Percentiles rank a stretch among this genome's conserved stretches.
These are phyloP conservation scores for Brachionus koreanus DNA, from an alignment of 1,140 invertebrate species.

Conservation along the genomic window DNA sequence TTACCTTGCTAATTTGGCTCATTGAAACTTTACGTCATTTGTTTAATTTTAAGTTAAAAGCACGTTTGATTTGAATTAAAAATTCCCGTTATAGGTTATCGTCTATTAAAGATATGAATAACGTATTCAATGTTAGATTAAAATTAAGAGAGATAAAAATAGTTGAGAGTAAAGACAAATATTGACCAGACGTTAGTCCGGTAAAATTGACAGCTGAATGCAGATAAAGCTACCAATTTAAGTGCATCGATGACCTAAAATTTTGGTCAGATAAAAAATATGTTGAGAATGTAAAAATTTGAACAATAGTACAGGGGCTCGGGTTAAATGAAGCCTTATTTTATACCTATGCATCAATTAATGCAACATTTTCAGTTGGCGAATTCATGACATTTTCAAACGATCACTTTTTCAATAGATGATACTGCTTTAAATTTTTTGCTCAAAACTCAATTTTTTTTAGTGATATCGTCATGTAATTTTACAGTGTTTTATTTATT, in stretches of 20 bases:
- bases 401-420: neutral
- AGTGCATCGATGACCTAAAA: neutral
- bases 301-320: neutral
- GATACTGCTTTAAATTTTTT: neutral
- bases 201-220: slow-evolving; percentile 11
- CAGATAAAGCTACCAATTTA: neutral
- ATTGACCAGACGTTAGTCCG: neutral
- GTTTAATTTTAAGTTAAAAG: neutral
- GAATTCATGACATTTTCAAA: neutral
- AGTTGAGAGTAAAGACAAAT: neutral
- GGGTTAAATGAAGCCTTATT: neutral
- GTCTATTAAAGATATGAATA: neutral
- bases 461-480: neutral
- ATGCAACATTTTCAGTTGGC: neutral
- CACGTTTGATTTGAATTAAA: neutral
- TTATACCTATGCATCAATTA: neutral
- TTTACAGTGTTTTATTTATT: neutral
- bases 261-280: neutral
- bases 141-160: neutral
- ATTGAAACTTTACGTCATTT: neutral
- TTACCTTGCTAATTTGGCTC: neutral
- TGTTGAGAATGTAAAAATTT: neutral
- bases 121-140: neutral
- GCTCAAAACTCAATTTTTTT: neutral
- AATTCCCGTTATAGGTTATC: neutral